These are phyloP conservation scores for Emydocephalus ijimae DNA, from an alignment of 2,113 vertebrate species.

Conservation along the genomic window DNA sequence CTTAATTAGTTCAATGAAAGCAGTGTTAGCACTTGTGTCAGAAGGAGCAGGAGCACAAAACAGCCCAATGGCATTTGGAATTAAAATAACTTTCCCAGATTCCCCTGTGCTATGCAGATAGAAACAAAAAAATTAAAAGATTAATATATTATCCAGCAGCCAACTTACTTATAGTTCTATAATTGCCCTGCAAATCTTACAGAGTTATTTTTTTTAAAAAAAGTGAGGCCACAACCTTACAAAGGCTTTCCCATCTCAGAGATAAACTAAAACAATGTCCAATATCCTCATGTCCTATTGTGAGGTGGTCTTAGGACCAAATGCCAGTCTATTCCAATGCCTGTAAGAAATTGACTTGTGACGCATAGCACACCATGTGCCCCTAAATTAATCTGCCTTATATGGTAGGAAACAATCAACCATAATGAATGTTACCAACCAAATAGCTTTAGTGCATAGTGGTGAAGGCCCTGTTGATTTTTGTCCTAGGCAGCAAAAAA, in stretches of 20 bases:
- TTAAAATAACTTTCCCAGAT: not conserved
- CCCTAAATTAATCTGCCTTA: not conserved
- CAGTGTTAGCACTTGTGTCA: not conserved
- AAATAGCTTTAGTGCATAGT: not conserved
- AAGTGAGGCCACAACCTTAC: not conserved
- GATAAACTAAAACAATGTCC: not conserved
- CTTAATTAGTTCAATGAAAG: not conserved
- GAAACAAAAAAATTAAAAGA: not conserved
- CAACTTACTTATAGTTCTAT: not conserved
- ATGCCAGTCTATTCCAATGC: not conserved
- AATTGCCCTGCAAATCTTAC: not conserved
- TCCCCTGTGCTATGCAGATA: not conserved
- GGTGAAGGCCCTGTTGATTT: not conserved
- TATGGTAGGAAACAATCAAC: not conserved
- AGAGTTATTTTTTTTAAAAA: not conserved
- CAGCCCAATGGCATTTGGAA: not conserved
- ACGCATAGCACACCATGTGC: not conserved
- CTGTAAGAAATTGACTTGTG: not conserved
- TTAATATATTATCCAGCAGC: not conserved
- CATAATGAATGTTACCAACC: not conserved
- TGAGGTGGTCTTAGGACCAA: not conserved
- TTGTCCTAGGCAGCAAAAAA: not conserved
- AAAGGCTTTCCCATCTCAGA: not conserved
- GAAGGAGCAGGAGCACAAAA: not conserved
- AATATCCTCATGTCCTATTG: not conserved